A percentile compares a stretch with the other conserved stretches of the same genome.
Conservation (phyloP, 2,797 vertebrate genomes). For the Huso huso region DNA sequence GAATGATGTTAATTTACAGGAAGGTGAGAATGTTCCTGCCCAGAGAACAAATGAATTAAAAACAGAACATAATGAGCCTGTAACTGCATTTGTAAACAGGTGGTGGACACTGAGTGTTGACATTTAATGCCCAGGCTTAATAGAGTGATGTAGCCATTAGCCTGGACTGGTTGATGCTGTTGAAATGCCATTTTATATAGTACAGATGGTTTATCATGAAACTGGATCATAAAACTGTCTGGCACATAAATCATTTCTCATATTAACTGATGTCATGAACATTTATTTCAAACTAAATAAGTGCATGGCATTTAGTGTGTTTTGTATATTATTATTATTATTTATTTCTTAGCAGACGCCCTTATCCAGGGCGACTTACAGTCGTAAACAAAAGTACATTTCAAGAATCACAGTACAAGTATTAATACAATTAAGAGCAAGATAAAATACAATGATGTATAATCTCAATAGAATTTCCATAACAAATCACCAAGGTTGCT, state of each 20-base stretch:
- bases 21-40: neutral
- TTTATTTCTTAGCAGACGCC: too few species aligned
- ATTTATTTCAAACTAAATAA: too few species aligned
- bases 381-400: too few species aligned
- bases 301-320: too few species aligned
- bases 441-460: too few species aligned
- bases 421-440: too few species aligned
- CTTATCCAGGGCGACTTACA: too few species aligned
- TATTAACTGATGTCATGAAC: too few species aligned
- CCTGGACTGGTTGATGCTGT: neutral
- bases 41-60: neutral
- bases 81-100: neutral
- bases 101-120: neutral
- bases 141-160: neutral
- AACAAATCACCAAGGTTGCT: too few species aligned
- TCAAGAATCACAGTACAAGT: too few species aligned
- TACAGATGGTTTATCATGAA: constrained; percentile 1
- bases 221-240: neutral
- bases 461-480: too few species aligned
- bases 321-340: too few species aligned
- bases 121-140: neutral
- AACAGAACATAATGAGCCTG: neutral
- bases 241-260: neutral
- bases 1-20: neutral
- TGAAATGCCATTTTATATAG: neutral